Conservation (phyloP, 2,888 invertebrate species). For the Tetheella fluctuosa region DNA sequence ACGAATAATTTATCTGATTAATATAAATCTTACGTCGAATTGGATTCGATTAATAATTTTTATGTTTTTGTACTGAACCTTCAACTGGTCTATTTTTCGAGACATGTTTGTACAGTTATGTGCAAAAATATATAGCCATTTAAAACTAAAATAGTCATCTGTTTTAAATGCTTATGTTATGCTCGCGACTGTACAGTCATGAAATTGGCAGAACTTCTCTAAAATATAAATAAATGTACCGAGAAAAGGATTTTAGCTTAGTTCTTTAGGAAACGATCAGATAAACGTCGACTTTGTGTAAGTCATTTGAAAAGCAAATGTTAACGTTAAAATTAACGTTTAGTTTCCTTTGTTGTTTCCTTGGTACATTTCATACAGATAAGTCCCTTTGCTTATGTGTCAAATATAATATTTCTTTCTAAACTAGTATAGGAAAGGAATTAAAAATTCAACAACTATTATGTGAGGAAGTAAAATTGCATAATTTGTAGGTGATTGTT, state of each 20-base stretch:
- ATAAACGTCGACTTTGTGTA: too few relatives aligned
- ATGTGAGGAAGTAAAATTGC: neutral
- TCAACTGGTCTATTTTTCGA: neutral
- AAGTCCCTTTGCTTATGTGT: neutral
- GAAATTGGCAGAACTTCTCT: neutral
- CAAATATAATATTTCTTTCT: neutral
- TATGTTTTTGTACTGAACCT: neutral
- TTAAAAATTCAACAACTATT: neutral
- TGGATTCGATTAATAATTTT: slow-evolving; percentile 7
- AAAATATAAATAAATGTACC: neutral
- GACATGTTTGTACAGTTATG: neutral
- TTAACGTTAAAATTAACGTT: too few relatives aligned
- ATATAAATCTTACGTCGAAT: slow-evolving; percentile 5
- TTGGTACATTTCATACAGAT: neutral
- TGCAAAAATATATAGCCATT: neutral
- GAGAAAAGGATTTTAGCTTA: neutral
- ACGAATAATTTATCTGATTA: neutral
- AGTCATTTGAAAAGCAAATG: too few relatives aligned
- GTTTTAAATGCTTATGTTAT: neutral
- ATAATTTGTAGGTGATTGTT: slow-evolving; percentile 11
- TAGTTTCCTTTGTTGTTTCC: neutral
- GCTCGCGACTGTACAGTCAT: neutral
- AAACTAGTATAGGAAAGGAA: neutral
- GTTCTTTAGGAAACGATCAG: too few relatives aligned
- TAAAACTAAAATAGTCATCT: neutral